phyloP scores from a whole-genome alignment of 2,113 vertebrate genomes.

The Ailurus styani region DNA sequence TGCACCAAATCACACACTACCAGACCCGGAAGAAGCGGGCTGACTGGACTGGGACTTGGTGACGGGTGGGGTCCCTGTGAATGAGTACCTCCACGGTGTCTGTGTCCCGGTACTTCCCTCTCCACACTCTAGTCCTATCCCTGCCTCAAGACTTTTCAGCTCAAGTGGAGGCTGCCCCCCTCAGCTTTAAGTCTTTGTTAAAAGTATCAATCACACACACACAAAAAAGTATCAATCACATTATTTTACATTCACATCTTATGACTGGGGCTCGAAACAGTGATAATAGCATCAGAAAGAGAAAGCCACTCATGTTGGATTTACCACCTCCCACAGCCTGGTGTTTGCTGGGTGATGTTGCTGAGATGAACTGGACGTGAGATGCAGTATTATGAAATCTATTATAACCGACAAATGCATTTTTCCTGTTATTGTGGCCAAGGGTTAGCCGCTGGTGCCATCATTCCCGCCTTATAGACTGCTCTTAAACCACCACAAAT shows the following conservation, averaged over 20 bases:
- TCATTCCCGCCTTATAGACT: neutral
- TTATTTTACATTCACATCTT: neutral
- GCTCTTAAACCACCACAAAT: neutral
- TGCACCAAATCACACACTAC: neutral
- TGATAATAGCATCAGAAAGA: neutral
- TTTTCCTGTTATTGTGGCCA: neutral
- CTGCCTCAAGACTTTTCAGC: neutral
- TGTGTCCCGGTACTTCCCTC: fast-evolving
- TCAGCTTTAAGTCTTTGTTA: neutral
- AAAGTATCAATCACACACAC: neutral
- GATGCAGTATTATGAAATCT: neutral
- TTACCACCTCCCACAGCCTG: neutral
- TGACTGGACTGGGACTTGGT: neutral
- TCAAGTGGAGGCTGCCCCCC: neutral
- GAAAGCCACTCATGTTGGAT: neutral
- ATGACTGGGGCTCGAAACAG: neutral
- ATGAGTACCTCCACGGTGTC: neutral
- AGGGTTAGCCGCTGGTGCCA: neutral
- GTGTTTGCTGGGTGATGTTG: neutral
- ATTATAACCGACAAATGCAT: neutral
- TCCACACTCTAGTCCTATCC: neutral
- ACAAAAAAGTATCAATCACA: neutral
- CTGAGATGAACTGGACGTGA: neutral
- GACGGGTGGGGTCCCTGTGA: fast-evolving
- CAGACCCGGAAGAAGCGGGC: neutral